phyloP scores from a whole-genome alignment of 2,113 vertebrate genomes.

The Callionymus lyra region DNA sequence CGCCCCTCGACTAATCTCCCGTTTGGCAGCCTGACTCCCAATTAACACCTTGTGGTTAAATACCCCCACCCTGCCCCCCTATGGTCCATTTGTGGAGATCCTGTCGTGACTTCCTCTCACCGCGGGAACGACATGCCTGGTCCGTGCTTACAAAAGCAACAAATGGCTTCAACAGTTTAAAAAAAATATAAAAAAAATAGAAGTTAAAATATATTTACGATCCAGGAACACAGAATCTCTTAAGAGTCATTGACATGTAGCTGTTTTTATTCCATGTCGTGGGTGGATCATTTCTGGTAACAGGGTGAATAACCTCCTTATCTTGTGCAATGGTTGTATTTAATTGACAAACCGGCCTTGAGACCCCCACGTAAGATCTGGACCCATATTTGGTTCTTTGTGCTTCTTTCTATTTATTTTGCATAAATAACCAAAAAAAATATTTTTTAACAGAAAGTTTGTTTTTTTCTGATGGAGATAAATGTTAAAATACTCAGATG shows the following conservation, averaged over 20 bases:
- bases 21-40: conserved; percentile 8
- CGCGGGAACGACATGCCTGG: background rate
- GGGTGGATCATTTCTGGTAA: conserved; percentile 28
- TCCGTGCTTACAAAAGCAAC: no score
- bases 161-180: background rate
- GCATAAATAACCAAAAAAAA: no score
- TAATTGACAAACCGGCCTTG: conserved; percentile 47
- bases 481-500: no score
- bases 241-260: no score
- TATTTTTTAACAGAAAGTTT: no score
- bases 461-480: no score
- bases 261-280: conserved; percentile 31
- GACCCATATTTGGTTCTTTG: conserved; percentile 4
- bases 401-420: conserved; percentile 1
- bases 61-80: no score
- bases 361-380: conserved; percentile 24
- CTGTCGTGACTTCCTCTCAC: background rate
- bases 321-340: conserved; percentile 45
- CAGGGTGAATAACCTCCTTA: conserved; percentile 42
- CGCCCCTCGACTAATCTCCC: conserved; percentile 1
- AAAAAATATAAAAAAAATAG: background rate
- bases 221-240: background rate
- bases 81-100: conserved; percentile 1
- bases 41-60: conserved; percentile 24
- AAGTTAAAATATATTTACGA: background rate